Percentiles rank a stretch among this genome's conserved stretches.
Conservation (phyloP, 2,113 vertebrate genomes). For the Channa argus region DNA sequence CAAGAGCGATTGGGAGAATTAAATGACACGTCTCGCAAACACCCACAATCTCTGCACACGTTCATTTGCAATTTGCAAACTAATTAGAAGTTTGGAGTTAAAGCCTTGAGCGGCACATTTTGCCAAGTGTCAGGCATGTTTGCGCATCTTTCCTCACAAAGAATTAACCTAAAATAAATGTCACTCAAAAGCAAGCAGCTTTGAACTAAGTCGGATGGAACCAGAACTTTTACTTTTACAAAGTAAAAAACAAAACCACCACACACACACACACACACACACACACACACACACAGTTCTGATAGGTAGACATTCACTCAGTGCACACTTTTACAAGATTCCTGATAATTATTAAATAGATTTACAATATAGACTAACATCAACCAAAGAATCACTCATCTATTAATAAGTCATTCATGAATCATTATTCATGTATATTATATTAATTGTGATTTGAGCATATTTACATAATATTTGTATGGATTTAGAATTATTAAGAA, state of each 20-base stretch:
- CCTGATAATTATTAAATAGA: constrained; percentile 64
- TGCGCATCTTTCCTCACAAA: constrained; percentile 1
- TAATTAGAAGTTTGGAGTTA: constrained; percentile 51
- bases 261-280: constrained; percentile 28
- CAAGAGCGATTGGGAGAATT: constrained; percentile 15
- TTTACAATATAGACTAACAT: constrained; percentile 57
- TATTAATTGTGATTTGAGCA: constrained; percentile 22
- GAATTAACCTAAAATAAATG: background rate
- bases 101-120: constrained; percentile 5
- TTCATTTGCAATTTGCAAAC: constrained; percentile 36
- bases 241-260: too few relatives aligned
- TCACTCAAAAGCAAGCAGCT: constrained; percentile 27
- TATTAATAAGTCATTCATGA: too few relatives aligned
- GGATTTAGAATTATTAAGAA: constrained; percentile 32
- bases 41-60: constrained; percentile 21
- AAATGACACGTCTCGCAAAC: constrained; percentile 34
- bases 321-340: constrained; percentile 56
- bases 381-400: constrained; percentile 38
- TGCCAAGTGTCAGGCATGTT: background rate
- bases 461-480: constrained; percentile 52
- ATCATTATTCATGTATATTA: constrained; percentile 24
- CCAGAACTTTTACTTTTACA: constrained; percentile 13
- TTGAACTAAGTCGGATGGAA: constrained; percentile 10
- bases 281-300: constrained; percentile 24
- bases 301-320: constrained; percentile 49